phyloP scores from a whole-genome alignment of 53 echinoderm and acorn worm species.

The Pentamera pediparva region DNA sequence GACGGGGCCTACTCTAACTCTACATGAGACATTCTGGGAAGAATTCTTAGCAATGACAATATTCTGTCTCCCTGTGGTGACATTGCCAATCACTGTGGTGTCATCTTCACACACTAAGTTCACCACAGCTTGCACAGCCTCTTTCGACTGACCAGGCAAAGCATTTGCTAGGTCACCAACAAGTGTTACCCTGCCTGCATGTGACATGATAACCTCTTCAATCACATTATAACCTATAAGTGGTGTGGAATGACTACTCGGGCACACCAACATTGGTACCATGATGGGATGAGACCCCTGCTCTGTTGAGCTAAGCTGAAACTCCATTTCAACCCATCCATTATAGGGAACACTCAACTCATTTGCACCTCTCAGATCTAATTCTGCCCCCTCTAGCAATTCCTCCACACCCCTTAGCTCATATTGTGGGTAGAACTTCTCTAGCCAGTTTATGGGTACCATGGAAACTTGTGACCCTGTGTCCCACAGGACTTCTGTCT shows the following conservation, averaged over 20 bases:
- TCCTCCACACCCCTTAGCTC: background rate
- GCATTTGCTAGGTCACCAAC: background rate
- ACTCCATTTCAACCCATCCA: constrained; percentile 15
- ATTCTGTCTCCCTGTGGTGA: background rate
- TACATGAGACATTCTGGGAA: background rate
- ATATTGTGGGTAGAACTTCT: background rate
- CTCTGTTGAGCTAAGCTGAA: background rate
- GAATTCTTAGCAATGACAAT: background rate
- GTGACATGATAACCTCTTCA: background rate
- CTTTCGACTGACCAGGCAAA: background rate
- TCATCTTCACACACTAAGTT: background rate
- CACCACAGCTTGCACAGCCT: background rate
- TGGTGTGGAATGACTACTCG: background rate
- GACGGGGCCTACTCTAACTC: background rate
- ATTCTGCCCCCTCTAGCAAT: background rate
- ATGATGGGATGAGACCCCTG: background rate
- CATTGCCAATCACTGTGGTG: background rate
- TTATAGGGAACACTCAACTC: background rate
- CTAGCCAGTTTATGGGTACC: constrained; percentile 1
- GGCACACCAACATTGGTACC: constrained; percentile 1
- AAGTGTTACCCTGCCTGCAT: background rate
- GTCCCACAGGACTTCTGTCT: constrained; percentile 23
- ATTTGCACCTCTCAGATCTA: background rate
- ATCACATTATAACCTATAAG: constrained; percentile 22
- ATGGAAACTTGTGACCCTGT: constrained; percentile 34